phyloP scores from a whole-genome alignment of 2,797 vertebrate species.

The Agapornis canus region DNA sequence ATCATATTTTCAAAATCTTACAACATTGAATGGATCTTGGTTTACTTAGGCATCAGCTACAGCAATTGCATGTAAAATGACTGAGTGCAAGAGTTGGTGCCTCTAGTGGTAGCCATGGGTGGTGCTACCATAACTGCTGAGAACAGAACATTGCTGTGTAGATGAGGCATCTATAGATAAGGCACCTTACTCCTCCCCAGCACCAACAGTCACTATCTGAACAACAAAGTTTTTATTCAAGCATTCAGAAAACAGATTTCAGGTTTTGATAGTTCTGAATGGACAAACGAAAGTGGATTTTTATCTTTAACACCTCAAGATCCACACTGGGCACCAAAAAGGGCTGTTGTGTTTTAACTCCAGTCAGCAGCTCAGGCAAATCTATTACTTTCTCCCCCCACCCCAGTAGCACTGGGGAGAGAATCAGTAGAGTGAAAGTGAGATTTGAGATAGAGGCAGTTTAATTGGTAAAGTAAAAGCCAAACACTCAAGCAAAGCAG shows the following conservation, averaged over 20 bases:
- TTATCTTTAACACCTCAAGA: neutral
- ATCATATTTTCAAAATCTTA: neutral
- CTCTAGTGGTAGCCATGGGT: neutral
- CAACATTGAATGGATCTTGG: neutral
- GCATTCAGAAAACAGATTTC: neutral
- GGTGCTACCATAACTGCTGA: neutral
- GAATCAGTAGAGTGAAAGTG: neutral
- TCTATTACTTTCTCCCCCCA: neutral
- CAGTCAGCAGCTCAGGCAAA: neutral
- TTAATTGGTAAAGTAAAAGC: neutral
- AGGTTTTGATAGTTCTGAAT: neutral
- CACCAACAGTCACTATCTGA: neutral
- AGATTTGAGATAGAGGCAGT: neutral
- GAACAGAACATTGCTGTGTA: neutral
- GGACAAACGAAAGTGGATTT: neutral
- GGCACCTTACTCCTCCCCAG: neutral
- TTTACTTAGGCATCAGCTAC: neutral
- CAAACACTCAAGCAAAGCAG: neutral
- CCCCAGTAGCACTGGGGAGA: neutral
- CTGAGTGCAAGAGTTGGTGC: accelerated
- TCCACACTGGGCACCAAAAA: neutral
- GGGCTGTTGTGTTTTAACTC: accelerated
- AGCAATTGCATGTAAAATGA: accelerated
- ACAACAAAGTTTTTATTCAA: neutral
- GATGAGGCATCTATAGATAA: neutral